These are phyloP conservation scores for Andricus grossulariae DNA, from an alignment of 1,140 invertebrate species.

Conservation along the genomic window DNA sequence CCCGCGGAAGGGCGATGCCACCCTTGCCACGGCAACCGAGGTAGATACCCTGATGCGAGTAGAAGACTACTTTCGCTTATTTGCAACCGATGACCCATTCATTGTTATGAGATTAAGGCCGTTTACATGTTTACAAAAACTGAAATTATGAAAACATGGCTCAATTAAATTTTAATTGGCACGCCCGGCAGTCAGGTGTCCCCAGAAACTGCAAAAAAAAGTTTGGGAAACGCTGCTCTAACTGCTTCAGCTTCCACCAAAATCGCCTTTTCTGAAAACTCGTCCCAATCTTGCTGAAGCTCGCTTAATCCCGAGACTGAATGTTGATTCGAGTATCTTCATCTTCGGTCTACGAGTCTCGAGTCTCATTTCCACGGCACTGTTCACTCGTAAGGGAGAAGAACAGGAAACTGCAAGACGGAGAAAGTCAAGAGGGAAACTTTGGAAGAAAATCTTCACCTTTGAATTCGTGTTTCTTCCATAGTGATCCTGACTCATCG, in stretches of 20 bases:
- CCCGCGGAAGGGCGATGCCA: no score
- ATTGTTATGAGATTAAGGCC: no score
- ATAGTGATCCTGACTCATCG: neutral
- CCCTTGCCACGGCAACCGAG: no score
- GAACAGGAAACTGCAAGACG: neutral
- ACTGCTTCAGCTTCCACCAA: conserved; percentile 5
- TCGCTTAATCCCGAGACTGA: conserved; percentile 17
- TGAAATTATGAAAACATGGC: no score
- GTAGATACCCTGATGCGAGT: no score
- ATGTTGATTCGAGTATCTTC: conserved; percentile 17
- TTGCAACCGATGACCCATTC: no score
- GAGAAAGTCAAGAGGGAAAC: neutral
- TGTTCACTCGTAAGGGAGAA: conserved; percentile 19
- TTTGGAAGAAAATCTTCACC: neutral
- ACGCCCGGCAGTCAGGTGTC: no score
- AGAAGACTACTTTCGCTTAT: no score
- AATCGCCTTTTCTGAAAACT: neutral
- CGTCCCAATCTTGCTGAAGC: conserved; percentile 10
- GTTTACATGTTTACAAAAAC: no score
- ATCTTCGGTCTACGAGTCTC: conserved; percentile 11
- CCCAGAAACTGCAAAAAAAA: no score
- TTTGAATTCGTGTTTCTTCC: neutral
- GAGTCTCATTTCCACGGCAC: conserved; percentile 27
- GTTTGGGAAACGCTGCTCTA: no score
- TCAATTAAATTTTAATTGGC: no score